Base-by-base conservation (phyloP, 2,888 invertebrate genomes). In the Drosophila paranaensis region DNA sequence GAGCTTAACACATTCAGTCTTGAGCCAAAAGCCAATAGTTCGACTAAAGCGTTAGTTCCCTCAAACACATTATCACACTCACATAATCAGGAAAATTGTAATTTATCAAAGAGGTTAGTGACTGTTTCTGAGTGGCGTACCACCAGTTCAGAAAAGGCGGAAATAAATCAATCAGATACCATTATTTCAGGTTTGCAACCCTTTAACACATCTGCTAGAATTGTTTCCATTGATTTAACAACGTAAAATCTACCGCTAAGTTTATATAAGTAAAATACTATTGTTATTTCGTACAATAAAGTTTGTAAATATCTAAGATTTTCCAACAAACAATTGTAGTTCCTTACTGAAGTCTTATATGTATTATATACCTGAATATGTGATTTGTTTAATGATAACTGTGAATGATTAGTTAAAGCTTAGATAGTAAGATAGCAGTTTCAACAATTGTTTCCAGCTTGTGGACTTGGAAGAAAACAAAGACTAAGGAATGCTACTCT, bases 161-260 rank as follows among this genome's bases (percentile, higher is more conserved):
- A 74, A 65, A 74, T 75, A 55, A 80, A 53, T 53, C 74, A 76
- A 72, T 60, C 72, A 20, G 71, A 76, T 40, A 73, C 72, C 55
- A 78, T 72, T 65, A 74, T 88, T 68, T 82, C 90, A 66, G 80
- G 89, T 64, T 71, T 89, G 56, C 84, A 85, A 74, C 82, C 80
- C 6, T 86, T 88, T 39, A 83, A 78, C 79, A 81, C 92, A 30
- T 81, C 90, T 53, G 87, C 82, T 67, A 91, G 90, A 53, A 83
- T 92, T 70, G 86, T 92, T 74, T 92, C 93, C 57, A 93, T 92
- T 73, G 92, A 92, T 85, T 88, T 92, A 77, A 93, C 92, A 62
- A 91, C 92, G 72, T 92, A 91, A 89, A 46, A 42, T 50, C 63
- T 68, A 60, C 30, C 27, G 6, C 37, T 66, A 66, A 58, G 43